phyloP scores from a whole-genome alignment of 1,140 invertebrate genomes.

The Cyrtorhinus lividipennis region DNA sequence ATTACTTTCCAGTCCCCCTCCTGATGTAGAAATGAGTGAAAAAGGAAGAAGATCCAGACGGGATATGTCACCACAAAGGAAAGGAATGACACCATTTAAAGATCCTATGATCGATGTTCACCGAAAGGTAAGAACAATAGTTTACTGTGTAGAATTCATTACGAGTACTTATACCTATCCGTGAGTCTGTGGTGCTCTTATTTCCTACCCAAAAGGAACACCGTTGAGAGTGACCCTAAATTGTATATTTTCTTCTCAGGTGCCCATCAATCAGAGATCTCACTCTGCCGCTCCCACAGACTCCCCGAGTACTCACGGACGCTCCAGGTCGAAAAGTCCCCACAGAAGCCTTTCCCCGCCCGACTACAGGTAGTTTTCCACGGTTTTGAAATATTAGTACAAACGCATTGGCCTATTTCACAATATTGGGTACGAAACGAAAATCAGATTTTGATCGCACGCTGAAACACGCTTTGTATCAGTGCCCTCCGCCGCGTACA shows the following conservation, averaged over 20 bases:
- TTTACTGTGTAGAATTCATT: too few relatives aligned
- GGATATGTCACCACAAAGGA: slow-evolving; percentile 61
- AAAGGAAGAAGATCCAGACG: slow-evolving; percentile 41
- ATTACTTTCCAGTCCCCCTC: slow-evolving; percentile 43
- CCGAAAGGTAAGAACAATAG: slow-evolving; percentile 22
- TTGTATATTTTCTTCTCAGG: slow-evolving; percentile 25
- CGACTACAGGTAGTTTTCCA: slow-evolving; percentile 27
- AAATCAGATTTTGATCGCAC: not conserved
- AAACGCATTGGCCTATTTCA: slow-evolving; percentile 1
- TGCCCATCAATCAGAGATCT: slow-evolving; percentile 33
- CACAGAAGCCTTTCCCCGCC: slow-evolving; percentile 30
- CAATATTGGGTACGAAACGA: not conserved
- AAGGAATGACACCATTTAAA: slow-evolving; percentile 32
- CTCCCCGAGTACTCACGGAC: slow-evolving; percentile 34
- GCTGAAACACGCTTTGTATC: not conserved
- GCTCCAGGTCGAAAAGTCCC: slow-evolving; percentile 29
- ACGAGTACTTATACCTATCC: too few relatives aligned
- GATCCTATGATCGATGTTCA: slow-evolving; percentile 14
- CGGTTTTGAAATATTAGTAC: too few relatives aligned
- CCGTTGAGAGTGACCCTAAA: too few relatives aligned
- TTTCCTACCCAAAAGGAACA: too few relatives aligned
- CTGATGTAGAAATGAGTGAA: slow-evolving; percentile 40
- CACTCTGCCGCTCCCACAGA: slow-evolving; percentile 62
- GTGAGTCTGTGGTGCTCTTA: too few relatives aligned
- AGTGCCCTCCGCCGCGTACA: too few relatives aligned